A percentile compares a stretch with the other conserved stretches of the same genome.
Conservation (phyloP, 23 tunicate genomes). For the Styela clava region DNA sequence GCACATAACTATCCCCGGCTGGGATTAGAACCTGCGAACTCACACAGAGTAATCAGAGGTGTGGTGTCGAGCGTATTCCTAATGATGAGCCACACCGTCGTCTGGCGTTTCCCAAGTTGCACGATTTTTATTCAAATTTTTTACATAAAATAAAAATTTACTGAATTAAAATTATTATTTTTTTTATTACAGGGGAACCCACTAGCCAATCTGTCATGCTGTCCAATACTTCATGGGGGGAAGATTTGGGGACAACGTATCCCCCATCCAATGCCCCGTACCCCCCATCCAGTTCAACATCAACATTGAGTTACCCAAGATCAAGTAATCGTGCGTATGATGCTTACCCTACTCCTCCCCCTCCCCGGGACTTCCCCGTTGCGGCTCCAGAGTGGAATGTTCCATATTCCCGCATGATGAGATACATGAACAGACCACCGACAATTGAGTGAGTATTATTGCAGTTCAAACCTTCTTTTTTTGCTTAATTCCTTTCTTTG, state of each 20-base stretch:
- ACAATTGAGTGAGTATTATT: background rate
- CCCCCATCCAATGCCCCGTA: too few relatives aligned
- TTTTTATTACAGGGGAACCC: background rate
- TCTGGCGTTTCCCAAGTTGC: too few relatives aligned
- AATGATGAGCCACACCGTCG: too few relatives aligned
- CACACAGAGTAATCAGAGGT: too few relatives aligned
- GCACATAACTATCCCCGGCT: too few relatives aligned
- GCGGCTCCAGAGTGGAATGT: background rate
- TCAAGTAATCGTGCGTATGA: background rate
- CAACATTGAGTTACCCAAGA: background rate
- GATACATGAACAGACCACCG: background rate
- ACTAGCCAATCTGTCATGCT: slow-evolving; percentile 13
- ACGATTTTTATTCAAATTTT: too few relatives aligned
- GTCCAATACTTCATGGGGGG: slow-evolving; percentile 12
- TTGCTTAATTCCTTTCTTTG: too few relatives aligned
- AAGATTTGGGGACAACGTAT: background rate
- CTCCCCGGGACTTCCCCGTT: background rate
- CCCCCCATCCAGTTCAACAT: background rate
- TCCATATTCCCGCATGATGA: background rate
- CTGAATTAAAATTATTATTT: too few relatives aligned
- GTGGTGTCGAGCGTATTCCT: too few relatives aligned
- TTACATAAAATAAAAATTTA: too few relatives aligned
- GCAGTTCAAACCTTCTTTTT: too few relatives aligned
- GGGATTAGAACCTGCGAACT: too few relatives aligned
- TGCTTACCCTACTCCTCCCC: background rate